Percentiles rank a stretch among this genome's conserved stretches.
These are phyloP conservation scores for Lacerta viridis DNA, from an alignment of 2,797 vertebrate species.

Conservation along the genomic window DNA sequence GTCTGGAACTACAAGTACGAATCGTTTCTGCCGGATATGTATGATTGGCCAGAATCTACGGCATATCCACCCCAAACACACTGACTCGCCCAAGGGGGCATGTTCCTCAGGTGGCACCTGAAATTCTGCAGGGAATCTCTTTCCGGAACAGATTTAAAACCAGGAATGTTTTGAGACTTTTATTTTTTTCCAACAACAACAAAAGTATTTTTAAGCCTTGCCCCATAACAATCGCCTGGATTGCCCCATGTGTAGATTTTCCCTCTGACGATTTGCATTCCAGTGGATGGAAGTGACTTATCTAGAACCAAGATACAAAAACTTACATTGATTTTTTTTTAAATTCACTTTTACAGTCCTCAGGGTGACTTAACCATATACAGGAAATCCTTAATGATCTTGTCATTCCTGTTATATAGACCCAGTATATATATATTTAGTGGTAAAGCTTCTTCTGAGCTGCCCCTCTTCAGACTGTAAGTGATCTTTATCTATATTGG, in stretches of 20 bases:
- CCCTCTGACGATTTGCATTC: conserved; percentile 23
- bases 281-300: conserved; percentile 20
- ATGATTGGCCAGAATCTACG: conserved; percentile 90
- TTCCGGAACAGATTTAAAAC: conserved; percentile 44
- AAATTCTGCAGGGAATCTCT: conserved; percentile 69
- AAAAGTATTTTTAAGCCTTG: neutral
- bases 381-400: accelerated
- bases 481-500: too few relatives aligned
- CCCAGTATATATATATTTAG: neutral
- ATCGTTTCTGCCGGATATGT: conserved; percentile 93
- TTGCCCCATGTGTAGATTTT: neutral
- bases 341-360: conserved; percentile 4
- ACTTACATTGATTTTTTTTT: neutral
- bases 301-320: conserved; percentile 14
- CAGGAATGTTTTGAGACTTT: conserved; percentile 36
- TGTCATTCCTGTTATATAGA: neutral
- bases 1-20: conserved; percentile 92
- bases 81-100: conserved; percentile 40
- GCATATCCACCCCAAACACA: conserved; percentile 77
- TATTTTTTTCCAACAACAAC: accelerated
- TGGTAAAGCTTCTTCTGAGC: neutral
- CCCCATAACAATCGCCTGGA: accelerated
- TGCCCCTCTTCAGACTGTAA: neutral
- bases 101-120: conserved; percentile 20
- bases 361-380: neutral